These are phyloP conservation scores for Cataglyphis altisquamis DNA, from an alignment of 2,888 invertebrate species.

Conservation along the genomic window DNA sequence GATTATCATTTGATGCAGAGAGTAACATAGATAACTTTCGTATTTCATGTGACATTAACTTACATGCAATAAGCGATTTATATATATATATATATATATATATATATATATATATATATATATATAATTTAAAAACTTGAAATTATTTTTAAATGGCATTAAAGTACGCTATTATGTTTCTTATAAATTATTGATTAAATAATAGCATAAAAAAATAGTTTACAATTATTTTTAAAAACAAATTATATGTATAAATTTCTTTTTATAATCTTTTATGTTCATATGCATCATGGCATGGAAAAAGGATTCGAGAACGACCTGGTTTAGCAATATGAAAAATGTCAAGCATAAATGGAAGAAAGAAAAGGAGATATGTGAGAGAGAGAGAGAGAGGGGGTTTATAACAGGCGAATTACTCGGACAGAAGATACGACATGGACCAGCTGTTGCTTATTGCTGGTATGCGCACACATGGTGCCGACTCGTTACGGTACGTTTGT, in stretches of 20 bases:
- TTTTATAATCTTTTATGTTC: not conserved
- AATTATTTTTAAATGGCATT: conserved; percentile 10
- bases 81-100: too few species aligned
- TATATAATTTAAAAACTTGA: not conserved
- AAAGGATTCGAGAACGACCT: not conserved
- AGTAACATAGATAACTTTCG: conserved; percentile 44
- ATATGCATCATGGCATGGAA: not conserved
- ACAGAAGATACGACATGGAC: conserved; percentile 55
- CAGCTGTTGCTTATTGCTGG: conserved; percentile 72
- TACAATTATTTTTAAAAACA: conserved; percentile 4
- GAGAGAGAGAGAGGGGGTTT: conserved; percentile 34
- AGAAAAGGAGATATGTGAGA: not conserved
- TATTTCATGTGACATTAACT: conserved; percentile 24
- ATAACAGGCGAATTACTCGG: conserved; percentile 69
- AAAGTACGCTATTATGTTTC: not conserved
- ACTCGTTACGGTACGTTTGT: conserved; percentile 71
- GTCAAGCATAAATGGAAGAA: conserved; percentile 13
- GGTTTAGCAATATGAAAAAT: conserved; percentile 48
- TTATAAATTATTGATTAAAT: not conserved
- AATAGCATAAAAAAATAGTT: not conserved
- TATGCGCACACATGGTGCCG: conserved; percentile 57
- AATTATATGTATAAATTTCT: conserved; percentile 21
- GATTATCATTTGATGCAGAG: conserved; percentile 71
- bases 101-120: not conserved
- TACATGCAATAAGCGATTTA: not conserved